Conservation (phyloP, 2,113 vertebrate genomes). For the Perca schrenkii region DNA sequence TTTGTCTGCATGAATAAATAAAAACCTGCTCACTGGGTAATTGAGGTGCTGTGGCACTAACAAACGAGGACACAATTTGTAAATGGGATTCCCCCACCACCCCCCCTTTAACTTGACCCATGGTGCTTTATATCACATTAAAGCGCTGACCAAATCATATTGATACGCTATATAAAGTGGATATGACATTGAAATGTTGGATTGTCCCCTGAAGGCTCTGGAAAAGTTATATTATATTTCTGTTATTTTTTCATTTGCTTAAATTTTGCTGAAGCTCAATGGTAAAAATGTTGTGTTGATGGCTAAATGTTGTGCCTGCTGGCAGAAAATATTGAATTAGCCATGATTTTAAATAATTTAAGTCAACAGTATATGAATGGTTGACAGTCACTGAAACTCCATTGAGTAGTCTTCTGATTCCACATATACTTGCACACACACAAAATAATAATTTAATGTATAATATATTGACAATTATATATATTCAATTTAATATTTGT, state of each 20-base stretch:
- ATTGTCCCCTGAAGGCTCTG: conserved; percentile 44
- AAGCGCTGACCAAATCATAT: conserved; percentile 72
- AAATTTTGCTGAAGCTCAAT: conserved; percentile 40
- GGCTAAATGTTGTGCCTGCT: conserved; percentile 31
- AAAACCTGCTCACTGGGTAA: conserved; percentile 86
- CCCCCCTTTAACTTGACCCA: conserved; percentile 46
- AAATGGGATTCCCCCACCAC: conserved; percentile 71
- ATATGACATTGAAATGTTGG: conserved; percentile 60
- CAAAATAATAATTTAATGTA: not conserved
- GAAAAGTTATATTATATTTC: conserved; percentile 40
- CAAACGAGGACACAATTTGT: conserved; percentile 85
- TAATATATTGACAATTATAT: not conserved
- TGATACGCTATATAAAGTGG: conserved; percentile 48
- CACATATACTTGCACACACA: not conserved
- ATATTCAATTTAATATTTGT: not conserved
- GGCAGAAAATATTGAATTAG: conserved; percentile 7
- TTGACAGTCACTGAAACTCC: conserved; percentile 22
- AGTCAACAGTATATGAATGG: not conserved
- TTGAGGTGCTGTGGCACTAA: conserved; percentile 86
- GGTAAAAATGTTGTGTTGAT: conserved; percentile 44
- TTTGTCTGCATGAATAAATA: conserved; percentile 89
- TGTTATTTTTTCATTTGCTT: conserved; percentile 42
- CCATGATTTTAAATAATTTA: not conserved
- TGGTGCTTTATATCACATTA: conserved; percentile 78
- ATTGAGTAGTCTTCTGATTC: not conserved